These are phyloP conservation scores for Clarias macrocephalus DNA, from an alignment of 2,113 vertebrate genomes.

Conservation along the genomic window DNA sequence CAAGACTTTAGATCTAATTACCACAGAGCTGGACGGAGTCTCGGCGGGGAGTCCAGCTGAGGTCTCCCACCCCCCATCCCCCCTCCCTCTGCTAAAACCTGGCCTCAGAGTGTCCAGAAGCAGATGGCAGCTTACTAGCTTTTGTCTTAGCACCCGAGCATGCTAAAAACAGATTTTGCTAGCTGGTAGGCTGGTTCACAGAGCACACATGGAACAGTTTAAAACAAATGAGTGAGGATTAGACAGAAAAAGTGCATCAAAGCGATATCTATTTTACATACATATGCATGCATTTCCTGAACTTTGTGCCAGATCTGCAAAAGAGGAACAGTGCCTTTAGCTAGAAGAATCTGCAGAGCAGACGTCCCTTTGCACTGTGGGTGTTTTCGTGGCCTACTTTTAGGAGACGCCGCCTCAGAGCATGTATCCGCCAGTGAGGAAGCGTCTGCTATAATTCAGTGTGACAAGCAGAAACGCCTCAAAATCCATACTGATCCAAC, in stretches of 20 bases:
- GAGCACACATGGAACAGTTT: neutral
- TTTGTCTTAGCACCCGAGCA: conserved; percentile 39
- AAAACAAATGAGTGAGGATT: neutral
- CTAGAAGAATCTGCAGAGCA: neutral
- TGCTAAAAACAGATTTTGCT: neutral
- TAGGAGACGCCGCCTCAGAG: conserved; percentile 14
- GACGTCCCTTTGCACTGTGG: conserved; percentile 6
- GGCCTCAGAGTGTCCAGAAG: conserved; percentile 56
- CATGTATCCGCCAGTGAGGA: conserved; percentile 2
- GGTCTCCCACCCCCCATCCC: conserved; percentile 36
- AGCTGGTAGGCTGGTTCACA: neutral
- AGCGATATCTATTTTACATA: neutral
- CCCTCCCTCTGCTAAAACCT: conserved; percentile 60
- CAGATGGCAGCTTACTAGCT: conserved; percentile 68
- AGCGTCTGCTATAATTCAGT: conserved; percentile 24
- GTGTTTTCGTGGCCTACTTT: conserved; percentile 23
- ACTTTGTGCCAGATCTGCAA: neutral
- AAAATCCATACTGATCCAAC: conserved; percentile 1
- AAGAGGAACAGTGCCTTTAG: neutral
- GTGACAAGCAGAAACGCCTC: conserved; percentile 33
- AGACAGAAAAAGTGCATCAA: neutral
- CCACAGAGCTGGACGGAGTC: conserved; percentile 65
- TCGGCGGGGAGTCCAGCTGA: conserved; percentile 61
- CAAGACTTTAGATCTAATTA: conserved; percentile 73
- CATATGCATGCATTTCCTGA: neutral